Evolutionary conservation across 2,888 invertebrate species (phyloP).

Genomic region (Drosophila sordidapex): DNA sequence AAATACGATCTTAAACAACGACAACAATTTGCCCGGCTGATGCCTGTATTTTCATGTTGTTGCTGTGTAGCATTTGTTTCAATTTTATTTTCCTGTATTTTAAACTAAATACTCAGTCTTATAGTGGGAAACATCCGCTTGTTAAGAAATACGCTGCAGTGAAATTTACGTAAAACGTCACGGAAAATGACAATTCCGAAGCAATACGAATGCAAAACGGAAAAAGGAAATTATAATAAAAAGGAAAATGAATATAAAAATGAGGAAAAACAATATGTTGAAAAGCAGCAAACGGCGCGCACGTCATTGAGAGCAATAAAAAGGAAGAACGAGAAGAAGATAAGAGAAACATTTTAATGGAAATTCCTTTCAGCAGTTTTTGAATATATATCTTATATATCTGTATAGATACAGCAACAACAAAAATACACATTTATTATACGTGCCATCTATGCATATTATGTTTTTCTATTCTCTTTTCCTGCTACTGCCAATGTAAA

Average conservation of each 20-base stretch:
- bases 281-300: conserved; percentile 69
- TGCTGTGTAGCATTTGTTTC: conserved; percentile 21
- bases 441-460: conserved; percentile 59
- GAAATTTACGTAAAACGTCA: conserved; percentile 62
- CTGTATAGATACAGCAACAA: conserved; percentile 43
- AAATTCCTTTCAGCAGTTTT: conserved; percentile 79
- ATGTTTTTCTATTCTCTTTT: conserved; percentile 42
- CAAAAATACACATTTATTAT: conserved; percentile 59
- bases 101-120: conserved; percentile 85
- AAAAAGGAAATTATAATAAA: conserved; percentile 32
- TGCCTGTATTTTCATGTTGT: conserved; percentile 30
- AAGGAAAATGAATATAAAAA: conserved; percentile 33
- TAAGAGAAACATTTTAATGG: conserved; percentile 78
- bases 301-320: conserved; percentile 68
- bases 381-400: conserved; percentile 40
- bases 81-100: conserved; percentile 55
- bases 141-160: conserved; percentile 85
- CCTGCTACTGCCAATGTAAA: conserved; percentile 69
- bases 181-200: conserved; percentile 20
- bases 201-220: conserved; percentile 29
- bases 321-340: conserved; percentile 76
- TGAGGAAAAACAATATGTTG: conserved; percentile 62
- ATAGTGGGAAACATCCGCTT: conserved; percentile 84
- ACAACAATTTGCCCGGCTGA: conserved; percentile 15
- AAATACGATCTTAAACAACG: conserved; percentile 20